These are phyloP conservation scores for Gallinago media DNA, from an alignment of 2,113 vertebrate species.

Conservation along the genomic window DNA sequence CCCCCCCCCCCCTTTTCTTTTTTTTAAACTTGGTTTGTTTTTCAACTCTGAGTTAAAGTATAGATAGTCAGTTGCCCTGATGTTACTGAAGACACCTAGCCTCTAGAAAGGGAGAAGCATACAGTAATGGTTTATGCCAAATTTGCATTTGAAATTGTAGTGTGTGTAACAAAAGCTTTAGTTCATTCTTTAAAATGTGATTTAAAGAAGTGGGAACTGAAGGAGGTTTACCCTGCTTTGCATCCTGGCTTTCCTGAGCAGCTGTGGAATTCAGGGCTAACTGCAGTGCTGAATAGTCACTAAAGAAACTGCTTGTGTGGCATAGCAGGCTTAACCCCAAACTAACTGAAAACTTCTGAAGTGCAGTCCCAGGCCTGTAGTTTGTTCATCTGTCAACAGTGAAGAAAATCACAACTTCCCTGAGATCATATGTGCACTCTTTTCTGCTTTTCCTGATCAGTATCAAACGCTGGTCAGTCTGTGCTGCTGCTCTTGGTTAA, in stretches of 20 bases:
- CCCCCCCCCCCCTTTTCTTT: too few relatives aligned
- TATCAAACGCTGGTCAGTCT: background rate
- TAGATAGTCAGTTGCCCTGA: fast-evolving
- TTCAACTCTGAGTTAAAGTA: background rate
- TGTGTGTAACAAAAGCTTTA: background rate
- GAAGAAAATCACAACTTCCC: background rate
- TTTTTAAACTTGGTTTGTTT: background rate
- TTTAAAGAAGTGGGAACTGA: background rate
- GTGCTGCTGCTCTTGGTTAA: background rate
- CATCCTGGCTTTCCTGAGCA: background rate
- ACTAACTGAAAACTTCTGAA: background rate
- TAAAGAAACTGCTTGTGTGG: background rate
- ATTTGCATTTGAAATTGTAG: background rate
- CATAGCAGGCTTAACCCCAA: background rate
- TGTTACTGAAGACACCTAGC: background rate
- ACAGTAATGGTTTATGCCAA: background rate
- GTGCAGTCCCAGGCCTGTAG: background rate
- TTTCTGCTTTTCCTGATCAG: background rate
- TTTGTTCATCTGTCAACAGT: background rate
- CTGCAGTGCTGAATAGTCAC: background rate
- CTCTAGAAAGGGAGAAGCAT: background rate
- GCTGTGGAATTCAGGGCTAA: background rate
- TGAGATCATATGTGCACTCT: background rate
- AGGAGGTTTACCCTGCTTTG: background rate
- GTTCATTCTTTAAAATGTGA: background rate